Percentiles rank a stretch among this genome's conserved stretches.
These are phyloP conservation scores for Choristoneura rosaceana DNA, from an alignment of 2,888 invertebrate species.

Conservation along the genomic window DNA sequence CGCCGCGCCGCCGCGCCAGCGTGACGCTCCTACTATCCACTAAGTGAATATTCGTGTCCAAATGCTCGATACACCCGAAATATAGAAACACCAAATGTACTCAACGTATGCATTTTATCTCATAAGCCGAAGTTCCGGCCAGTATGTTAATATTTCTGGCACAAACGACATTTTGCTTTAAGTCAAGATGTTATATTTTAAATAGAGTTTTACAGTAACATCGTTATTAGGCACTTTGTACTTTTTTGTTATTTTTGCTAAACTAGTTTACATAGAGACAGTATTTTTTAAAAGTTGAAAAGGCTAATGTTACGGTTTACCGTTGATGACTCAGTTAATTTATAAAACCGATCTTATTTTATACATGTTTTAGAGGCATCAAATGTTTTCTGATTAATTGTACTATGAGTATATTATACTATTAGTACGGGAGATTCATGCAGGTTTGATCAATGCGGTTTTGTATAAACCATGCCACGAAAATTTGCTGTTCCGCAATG, in stretches of 20 bases:
- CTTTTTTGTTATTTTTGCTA: slow-evolving; percentile 69
- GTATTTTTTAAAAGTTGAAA: slow-evolving; percentile 54
- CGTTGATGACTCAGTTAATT: slow-evolving; percentile 27
- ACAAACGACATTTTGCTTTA: slow-evolving; percentile 60
- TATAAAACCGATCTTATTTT: slow-evolving; percentile 34
- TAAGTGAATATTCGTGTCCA: slow-evolving; percentile 80
- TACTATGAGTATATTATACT: slow-evolving; percentile 6
- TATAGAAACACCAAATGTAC: slow-evolving; percentile 79
- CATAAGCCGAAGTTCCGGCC: slow-evolving; percentile 79
- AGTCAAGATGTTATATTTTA: slow-evolving; percentile 71
- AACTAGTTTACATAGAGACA: slow-evolving; percentile 67
- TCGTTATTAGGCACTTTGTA: slow-evolving; percentile 67
- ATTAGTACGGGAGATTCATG: slow-evolving; percentile 11
- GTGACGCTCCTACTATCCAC: slow-evolving; percentile 62
- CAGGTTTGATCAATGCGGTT: slow-evolving; percentile 7
- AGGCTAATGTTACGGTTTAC: slow-evolving; percentile 38
- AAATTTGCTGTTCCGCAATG: slow-evolving; percentile 9
- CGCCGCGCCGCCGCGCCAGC: slow-evolving; percentile 65
- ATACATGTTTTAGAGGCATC: slow-evolving; percentile 31
- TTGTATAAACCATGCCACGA: slow-evolving; percentile 1
- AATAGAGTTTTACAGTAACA: slow-evolving; percentile 71
- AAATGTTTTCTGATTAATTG: slow-evolving; percentile 6
- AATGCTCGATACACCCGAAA: slow-evolving; percentile 74
- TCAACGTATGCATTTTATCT: slow-evolving; percentile 64
- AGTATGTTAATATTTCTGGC: slow-evolving; percentile 70